Evolutionary conservation across 2,797 vertebrate genomes (phyloP), one percentile per base, ranked within the genome.

Genomic region (Sebastes hubbsi): DNA sequence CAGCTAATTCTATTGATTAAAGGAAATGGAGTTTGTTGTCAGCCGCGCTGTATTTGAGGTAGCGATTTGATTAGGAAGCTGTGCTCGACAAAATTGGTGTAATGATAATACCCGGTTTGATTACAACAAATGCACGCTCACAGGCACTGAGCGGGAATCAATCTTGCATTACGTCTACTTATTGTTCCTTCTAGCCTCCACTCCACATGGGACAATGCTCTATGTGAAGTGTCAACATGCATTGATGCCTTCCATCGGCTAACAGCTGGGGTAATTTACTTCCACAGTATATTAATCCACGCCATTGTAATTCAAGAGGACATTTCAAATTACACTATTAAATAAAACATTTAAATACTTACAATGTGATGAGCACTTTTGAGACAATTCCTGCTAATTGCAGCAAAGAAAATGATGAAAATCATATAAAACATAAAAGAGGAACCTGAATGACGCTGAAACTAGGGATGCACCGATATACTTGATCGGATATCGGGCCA

Each of bases 161-260:
- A 72, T 95, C 78, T 91, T 87, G 87, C 77, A 94, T 93, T 84
- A 94, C 77, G 86, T 92, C 90, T 89, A 91, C 94, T 95, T 94
- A 96, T 93, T 90, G 90, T 83, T 93, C 83, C 72, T 81, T 87
- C 87, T 79, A 73, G 84, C 86, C 87, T 82, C 82, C 76, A 46
- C 81, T 83, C 76, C 87, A 94, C 91, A 91, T 89, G 93, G 84
- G 81, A 80, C 88, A 72, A 78, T 78, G 84, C 77, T 88, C 42
- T 6, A 13, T 76, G 75, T 64, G 25, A 89, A 65, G 76, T 87
- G 72, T 81, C 78, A 85, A 72, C 38, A 59, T 74, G 72, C 38
- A 30, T 25, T 80, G 59, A 67, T 69, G 71, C 73, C 85, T 85
- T 54, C 32, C 10, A 55, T 9, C 72, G 64, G 49, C 64, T 78